phyloP scores from a whole-genome alignment of 2,113 vertebrate species.

The Oreochromis aureus region DNA sequence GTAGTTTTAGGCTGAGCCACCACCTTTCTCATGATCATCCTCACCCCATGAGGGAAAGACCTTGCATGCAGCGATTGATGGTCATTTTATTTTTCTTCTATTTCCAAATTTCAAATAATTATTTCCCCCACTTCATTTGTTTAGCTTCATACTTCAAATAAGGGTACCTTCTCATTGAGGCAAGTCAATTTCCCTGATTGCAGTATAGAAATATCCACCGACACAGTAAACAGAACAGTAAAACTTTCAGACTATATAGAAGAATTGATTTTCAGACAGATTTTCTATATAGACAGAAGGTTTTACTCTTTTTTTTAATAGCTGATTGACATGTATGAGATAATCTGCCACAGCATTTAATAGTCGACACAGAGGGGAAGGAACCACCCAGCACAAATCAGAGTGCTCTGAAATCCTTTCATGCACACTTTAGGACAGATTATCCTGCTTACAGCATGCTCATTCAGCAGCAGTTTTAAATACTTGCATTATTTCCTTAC shows the following conservation, averaged over 20 bases:
- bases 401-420: constrained; percentile 21
- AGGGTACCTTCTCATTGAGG: not conserved
- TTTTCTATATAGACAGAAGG: not conserved
- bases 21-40: not conserved
- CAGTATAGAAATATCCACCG: not conserved
- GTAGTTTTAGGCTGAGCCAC: no score
- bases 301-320: not conserved
- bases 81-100: not conserved
- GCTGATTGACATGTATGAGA: not conserved
- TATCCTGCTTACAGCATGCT: constrained; percentile 7
- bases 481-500: not conserved
- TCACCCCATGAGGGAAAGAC: not conserved
- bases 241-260: not conserved
- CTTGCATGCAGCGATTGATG: not conserved
- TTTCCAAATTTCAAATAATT: not conserved
- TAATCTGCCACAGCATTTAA: constrained; percentile 21
- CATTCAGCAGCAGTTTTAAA: not conserved
- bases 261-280: rapidly evolving
- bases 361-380: not conserved
- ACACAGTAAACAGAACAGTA: not conserved
- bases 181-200: not conserved
- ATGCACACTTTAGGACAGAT: constrained; percentile 3
- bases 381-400: not conserved
- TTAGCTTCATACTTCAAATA: not conserved
- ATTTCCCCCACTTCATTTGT: not conserved